Base-by-base conservation (phyloP, 2,888 invertebrate genomes). In the Noctua fimbriata region DNA sequence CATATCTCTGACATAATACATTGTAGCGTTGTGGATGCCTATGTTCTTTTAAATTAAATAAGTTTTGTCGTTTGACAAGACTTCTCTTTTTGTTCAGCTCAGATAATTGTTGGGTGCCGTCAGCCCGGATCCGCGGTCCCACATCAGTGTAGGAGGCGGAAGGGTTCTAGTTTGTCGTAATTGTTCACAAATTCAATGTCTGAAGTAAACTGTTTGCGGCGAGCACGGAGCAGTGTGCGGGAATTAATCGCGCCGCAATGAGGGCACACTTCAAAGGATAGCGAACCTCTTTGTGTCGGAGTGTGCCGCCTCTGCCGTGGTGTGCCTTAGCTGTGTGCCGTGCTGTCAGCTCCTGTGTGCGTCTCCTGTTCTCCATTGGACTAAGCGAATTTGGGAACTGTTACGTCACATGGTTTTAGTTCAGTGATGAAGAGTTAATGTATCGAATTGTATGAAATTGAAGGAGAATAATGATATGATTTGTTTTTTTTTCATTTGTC, bases 131-230 rank as follows among this genome's bases (percentile, higher is more conserved):
- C 55, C 41, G 18, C 12, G 58, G 28, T n/a, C 58, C 76, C 82
- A 32, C 55, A 49, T 47, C 66, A 36, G 32, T 9, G 66, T 14
- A 55, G 65, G 24, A 24, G 44, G 28, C 24, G 55, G 41, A 63
- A 36, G 18, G 63, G 28, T 75, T 70, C 49, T 67, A 55, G 71
- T 70, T 74, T 6, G 76, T 71, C 28, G 71, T 71, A 78, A 82
- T 85, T 76, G 84, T 76, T 78, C 82, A 67, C 73, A 82, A 86
- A 85, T 86, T 78, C 69, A 78, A 71, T 73, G 83, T 82, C 79
- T 69, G 71, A 28, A 74, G 65, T 78, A 76, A 82, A 86, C 69
- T 86, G 82, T 86, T 82, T 82, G 82, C 74, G 52, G 73, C 60
- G 73, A 65, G 69, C 66, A 44, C 60, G 49, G 67, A 70, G 60